Evolutionary conservation across 2,888 invertebrate species (phyloP).

Genomic region (Parnassius glacialis): DNA sequence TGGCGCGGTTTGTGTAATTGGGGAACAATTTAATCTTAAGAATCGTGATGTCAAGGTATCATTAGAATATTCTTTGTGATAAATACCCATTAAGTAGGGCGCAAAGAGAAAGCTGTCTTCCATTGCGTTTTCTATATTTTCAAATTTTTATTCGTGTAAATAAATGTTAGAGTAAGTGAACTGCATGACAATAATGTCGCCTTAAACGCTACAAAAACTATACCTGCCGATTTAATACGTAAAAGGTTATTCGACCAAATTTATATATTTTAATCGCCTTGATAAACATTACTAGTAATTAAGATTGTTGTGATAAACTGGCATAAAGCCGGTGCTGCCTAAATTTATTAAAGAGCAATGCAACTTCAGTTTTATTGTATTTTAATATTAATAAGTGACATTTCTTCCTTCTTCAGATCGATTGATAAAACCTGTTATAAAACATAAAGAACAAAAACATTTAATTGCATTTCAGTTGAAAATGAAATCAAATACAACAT

Average conservation of each 20-base stretch:
- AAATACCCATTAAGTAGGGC: conserved; percentile 61
- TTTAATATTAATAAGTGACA: too few relatives aligned
- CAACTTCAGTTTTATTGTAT: conserved; percentile 20
- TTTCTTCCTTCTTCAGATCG: too few relatives aligned
- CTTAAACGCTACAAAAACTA: conserved; percentile 40
- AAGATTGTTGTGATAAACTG: conserved; percentile 62
- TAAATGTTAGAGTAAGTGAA: conserved; percentile 55
- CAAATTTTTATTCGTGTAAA: conserved; percentile 51
- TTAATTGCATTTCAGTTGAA: too few relatives aligned
- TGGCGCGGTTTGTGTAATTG: conserved; percentile 63
- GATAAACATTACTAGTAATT: conserved; percentile 46
- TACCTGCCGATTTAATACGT: conserved; percentile 54
- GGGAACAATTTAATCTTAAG: conserved; percentile 78
- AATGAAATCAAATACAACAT: too few relatives aligned
- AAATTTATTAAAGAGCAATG: conserved; percentile 47
- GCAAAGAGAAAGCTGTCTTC: conserved; percentile 70
- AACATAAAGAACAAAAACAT: not conserved
- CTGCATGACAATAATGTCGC: conserved; percentile 67
- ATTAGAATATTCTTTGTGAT: conserved; percentile 75
- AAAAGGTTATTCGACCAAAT: conserved; percentile 60
- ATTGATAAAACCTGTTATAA: not conserved
- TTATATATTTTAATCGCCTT: conserved; percentile 45
- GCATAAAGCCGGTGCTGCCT: conserved; percentile 52
- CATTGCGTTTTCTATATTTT: conserved; percentile 66
- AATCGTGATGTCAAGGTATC: conserved; percentile 75